Evolutionary conservation across 2,797 vertebrate species (phyloP).

Genomic region (Etheostoma perlongum): DNA sequence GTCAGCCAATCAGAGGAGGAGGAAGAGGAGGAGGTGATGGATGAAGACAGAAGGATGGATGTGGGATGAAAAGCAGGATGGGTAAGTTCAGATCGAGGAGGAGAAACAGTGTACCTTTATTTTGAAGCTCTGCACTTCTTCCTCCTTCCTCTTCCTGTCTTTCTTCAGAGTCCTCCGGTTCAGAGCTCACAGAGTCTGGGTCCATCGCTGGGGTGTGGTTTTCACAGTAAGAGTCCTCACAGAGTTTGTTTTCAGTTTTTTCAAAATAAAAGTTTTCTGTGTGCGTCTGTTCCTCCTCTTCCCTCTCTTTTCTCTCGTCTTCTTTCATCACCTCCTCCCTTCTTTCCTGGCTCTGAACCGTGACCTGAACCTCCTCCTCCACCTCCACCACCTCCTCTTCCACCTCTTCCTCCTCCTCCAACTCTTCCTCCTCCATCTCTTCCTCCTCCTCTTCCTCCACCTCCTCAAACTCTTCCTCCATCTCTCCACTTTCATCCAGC

Average conservation of each 20-base stretch:
- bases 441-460: constrained; percentile 57
- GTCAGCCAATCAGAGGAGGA: constrained; percentile 16
- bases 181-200: background rate
- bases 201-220: background rate
- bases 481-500: constrained; percentile 14
- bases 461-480: constrained; percentile 10
- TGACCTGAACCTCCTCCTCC: constrained; percentile 58
- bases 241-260: background rate
- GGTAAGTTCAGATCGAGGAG: background rate
- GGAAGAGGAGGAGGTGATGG: constrained; percentile 22
- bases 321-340: constrained; percentile 22
- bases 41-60: constrained; percentile 22
- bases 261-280: constrained; percentile 25
- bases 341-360: constrained; percentile 38
- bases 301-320: background rate
- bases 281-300: background rate
- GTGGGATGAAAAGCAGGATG: constrained; percentile 21
- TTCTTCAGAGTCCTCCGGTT: background rate
- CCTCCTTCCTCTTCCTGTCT: constrained; percentile 25
- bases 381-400: constrained; percentile 48
- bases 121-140: constrained; percentile 43
- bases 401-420: constrained; percentile 47
- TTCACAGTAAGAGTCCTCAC: constrained; percentile 13
- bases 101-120: constrained; percentile 68
- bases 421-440: background rate